phyloP scores from a whole-genome alignment of 2,888 invertebrate species.

The Gandaritis pyraliata region DNA sequence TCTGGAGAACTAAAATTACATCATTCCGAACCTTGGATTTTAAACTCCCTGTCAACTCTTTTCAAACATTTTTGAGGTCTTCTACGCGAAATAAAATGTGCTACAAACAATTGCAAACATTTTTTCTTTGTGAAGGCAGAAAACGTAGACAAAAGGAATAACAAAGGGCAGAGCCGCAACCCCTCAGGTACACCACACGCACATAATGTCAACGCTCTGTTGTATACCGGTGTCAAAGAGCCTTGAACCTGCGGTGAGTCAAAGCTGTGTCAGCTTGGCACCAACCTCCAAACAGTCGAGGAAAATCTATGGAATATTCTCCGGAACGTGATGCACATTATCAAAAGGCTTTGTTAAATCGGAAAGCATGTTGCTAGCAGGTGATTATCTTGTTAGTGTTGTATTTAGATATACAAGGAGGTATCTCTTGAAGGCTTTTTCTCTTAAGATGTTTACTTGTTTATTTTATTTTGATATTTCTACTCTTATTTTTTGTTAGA shows the following conservation, averaged over 20 bases:
- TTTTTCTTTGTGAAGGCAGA: not conserved
- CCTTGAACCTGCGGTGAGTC: slow-evolving; percentile 64
- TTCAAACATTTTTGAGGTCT: not conserved
- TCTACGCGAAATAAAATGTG: not conserved
- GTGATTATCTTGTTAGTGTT: not conserved
- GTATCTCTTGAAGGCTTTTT: too few species aligned
- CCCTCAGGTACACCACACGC: slow-evolving; percentile 58
- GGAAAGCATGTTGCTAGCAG: not conserved
- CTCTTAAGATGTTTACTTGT: too few species aligned
- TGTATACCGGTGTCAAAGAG: slow-evolving; percentile 32
- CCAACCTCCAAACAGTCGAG: slow-evolving; percentile 52
- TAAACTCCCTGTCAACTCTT: not conserved
- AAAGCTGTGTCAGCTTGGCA: slow-evolving; percentile 50
- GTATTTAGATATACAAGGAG: not conserved
- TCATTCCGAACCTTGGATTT: not conserved
- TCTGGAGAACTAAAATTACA: not conserved
- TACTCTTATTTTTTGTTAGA: too few species aligned
- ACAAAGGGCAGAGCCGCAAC: slow-evolving; percentile 44
- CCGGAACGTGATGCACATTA: slow-evolving; percentile 49
- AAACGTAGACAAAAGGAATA: slow-evolving; percentile 35
- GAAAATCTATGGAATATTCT: slow-evolving; percentile 51
- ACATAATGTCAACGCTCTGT: slow-evolving; percentile 39
- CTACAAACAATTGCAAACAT: not conserved
- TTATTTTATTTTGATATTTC: too few species aligned
- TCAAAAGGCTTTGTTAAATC: slow-evolving; percentile 45